These are phyloP conservation scores for Discoglossus pictus DNA, from an alignment of 2,797 vertebrate genomes.

Conservation along the genomic window DNA sequence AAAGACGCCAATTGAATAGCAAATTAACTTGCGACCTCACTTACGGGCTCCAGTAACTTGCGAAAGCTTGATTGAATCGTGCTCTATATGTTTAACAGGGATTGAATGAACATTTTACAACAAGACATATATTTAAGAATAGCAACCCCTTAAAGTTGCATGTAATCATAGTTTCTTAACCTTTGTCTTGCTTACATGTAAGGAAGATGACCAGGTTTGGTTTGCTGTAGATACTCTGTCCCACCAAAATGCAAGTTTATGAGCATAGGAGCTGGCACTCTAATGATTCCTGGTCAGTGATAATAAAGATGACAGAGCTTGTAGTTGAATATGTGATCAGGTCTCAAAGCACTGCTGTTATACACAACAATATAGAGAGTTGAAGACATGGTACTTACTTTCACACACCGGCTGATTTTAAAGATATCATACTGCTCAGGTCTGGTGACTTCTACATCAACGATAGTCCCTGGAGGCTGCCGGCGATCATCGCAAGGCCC, in stretches of 20 bases:
- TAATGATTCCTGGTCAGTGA: slow-evolving; percentile 95
- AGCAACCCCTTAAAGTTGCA: neutral
- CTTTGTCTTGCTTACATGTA: slow-evolving; percentile 73
- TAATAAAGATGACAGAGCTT: slow-evolving; percentile 96
- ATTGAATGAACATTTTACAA: too few relatives aligned
- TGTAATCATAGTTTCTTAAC: fast-evolving
- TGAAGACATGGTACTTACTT: slow-evolving; percentile 80
- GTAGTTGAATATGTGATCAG: slow-evolving; percentile 93
- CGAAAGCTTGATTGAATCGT: too few relatives aligned
- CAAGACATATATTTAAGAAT: too few relatives aligned
- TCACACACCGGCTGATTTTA: slow-evolving; percentile 88
- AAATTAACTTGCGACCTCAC: too few relatives aligned
- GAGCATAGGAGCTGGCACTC: slow-evolving; percentile 96
- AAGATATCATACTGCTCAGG: slow-evolving; percentile 98
- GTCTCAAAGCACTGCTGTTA: slow-evolving; percentile 88
- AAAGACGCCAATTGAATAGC: too few relatives aligned
- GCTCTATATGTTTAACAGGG: too few relatives aligned
- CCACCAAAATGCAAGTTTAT: slow-evolving; percentile 93
- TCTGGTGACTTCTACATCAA: slow-evolving; percentile 87
- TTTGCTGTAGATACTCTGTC: slow-evolving; percentile 89
- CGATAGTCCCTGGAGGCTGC: slow-evolving; percentile 88
- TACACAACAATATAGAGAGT: slow-evolving; percentile 95
- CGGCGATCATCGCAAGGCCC: too few relatives aligned
- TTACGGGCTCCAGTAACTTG: too few relatives aligned
- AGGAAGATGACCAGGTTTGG: slow-evolving; percentile 83